phyloP scores from a whole-genome alignment of 2,888 invertebrate species.

The Eupithecia exiguata region DNA sequence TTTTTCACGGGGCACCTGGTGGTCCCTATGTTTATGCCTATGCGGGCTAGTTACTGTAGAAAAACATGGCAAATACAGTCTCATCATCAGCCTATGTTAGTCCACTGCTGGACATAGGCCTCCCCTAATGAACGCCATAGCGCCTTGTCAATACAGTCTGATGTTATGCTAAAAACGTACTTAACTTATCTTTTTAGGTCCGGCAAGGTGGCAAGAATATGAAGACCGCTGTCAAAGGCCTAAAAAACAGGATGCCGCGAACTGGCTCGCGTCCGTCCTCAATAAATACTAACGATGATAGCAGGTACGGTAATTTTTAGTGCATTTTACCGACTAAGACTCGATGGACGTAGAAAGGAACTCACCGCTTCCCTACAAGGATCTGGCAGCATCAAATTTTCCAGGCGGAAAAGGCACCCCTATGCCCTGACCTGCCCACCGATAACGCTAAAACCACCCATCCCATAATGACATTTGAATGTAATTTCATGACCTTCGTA shows the following conservation, averaged over 20 bases:
- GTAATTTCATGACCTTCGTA: neutral
- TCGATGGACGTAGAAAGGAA: neutral
- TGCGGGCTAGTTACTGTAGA: neutral
- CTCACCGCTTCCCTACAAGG: neutral
- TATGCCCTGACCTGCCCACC: no score
- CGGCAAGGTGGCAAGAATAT: conserved; percentile 78
- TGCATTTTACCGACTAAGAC: neutral
- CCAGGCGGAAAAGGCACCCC: neutral
- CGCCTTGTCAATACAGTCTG: neutral
- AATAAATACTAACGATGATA: conserved; percentile 74
- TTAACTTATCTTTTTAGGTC: conserved; percentile 54
- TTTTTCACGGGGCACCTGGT: neutral
- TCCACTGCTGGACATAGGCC: no score
- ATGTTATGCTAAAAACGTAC: neutral
- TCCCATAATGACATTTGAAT: neutral
- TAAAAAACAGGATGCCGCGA: conserved; percentile 76
- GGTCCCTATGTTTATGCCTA: neutral
- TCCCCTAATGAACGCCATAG: no score
- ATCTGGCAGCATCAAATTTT: neutral
- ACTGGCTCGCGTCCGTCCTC: conserved; percentile 74
- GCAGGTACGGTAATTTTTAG: conserved; percentile 62
- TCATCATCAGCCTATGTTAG: no score
- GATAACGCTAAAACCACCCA: neutral
- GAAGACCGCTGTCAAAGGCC: conserved; percentile 74
- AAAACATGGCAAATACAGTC: neutral